Evolutionary conservation across 23 tunicate species (phyloP).

Genomic region (Oikopleura albicans): DNA sequence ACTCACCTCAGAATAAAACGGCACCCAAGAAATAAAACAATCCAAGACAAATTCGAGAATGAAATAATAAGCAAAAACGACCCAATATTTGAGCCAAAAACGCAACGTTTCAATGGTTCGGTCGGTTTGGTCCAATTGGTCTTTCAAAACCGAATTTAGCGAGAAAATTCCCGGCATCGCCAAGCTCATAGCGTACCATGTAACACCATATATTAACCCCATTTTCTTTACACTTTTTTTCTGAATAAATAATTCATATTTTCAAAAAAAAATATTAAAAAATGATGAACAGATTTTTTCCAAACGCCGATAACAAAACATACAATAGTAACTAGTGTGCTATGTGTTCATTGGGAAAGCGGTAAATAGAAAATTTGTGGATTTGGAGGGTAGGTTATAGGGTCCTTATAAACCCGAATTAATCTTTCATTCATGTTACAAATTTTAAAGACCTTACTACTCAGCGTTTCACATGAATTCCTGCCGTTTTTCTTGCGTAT

Average conservation of each 20-base stretch:
- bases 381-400: too few relatives aligned
- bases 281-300: too few relatives aligned
- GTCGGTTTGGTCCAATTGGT: not conserved
- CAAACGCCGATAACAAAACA: too few relatives aligned
- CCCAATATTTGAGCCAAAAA: constrained; percentile 17
- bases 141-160: not conserved
- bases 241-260: not conserved
- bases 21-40: constrained; percentile 8
- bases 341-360: too few relatives aligned
- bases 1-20: constrained; percentile 12
- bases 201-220: not conserved
- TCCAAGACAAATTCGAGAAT: not conserved
- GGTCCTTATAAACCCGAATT: too few relatives aligned
- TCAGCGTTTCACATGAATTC: too few relatives aligned
- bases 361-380: too few relatives aligned
- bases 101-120: not conserved
- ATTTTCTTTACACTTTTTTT: not conserved
- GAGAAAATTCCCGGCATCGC: not conserved
- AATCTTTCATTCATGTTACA: too few relatives aligned
- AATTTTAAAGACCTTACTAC: too few relatives aligned
- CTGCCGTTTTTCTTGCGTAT: too few relatives aligned
- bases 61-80: constrained; percentile 3
- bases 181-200: not conserved
- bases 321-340: too few relatives aligned
- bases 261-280: too few relatives aligned